Evolutionary conservation across 2,888 invertebrate genomes (phyloP).

Genomic region (Spisula solida): DNA sequence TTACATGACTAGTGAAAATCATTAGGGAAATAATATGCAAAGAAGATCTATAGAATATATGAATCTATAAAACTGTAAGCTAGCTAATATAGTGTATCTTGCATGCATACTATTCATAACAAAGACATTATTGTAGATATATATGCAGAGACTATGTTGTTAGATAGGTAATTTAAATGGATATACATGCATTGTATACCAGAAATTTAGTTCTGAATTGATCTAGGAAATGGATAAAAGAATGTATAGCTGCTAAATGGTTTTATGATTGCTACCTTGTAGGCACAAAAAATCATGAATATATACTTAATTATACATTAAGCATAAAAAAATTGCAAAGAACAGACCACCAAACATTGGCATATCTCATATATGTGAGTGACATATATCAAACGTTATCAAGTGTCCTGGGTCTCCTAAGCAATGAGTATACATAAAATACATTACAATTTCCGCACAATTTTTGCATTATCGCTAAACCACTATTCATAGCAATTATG

Average conservation of each 20-base stretch:
- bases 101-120: constrained; percentile 11
- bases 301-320: constrained; percentile 16
- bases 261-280: background rate
- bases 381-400: constrained; percentile 12
- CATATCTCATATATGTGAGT: constrained; percentile 19
- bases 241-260: background rate
- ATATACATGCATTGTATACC: background rate
- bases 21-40: too few relatives aligned
- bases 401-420: constrained; percentile 17
- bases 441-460: background rate
- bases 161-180: background rate
- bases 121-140: background rate
- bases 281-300: background rate
- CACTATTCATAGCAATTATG: constrained; percentile 30
- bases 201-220: background rate
- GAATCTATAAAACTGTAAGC: background rate
- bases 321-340: background rate
- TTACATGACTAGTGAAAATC: too few relatives aligned
- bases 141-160: background rate
- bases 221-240: background rate
- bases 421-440: background rate
- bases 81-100: background rate
- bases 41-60: too few relatives aligned
- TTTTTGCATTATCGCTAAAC: constrained; percentile 6
- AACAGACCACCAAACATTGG: constrained; percentile 7